A percentile compares a stretch with the other conserved stretches of the same genome.
Evolutionary conservation across 2,113 vertebrate species (phyloP).

Genomic region (Uria lomvia): DNA sequence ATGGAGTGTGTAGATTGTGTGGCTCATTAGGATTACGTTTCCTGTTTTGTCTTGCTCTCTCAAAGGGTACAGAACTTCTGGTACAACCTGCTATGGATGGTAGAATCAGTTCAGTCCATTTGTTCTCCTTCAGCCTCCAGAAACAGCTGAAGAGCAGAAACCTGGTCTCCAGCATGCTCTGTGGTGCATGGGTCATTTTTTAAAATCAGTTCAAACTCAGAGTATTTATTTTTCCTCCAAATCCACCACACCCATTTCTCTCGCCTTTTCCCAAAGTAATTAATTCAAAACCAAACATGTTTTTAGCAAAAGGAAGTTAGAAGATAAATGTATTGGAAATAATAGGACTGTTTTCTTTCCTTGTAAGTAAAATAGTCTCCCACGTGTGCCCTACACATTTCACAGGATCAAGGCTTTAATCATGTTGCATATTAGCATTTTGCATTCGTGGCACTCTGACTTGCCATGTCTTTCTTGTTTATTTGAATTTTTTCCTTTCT

Average conservation of each 20-base stretch:
- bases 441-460: neutral
- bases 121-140: neutral
- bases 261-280: neutral
- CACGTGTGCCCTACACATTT: neutral
- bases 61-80: neutral
- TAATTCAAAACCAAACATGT: neutral
- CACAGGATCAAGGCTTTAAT: neutral
- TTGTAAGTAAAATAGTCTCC: neutral
- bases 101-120: neutral
- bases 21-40: neutral
- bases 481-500: neutral
- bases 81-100: neutral
- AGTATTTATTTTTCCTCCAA: neutral
- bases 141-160: neutral
- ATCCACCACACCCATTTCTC: neutral
- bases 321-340: neutral
- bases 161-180: neutral
- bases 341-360: neutral
- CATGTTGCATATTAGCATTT: neutral
- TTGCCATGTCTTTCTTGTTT: neutral
- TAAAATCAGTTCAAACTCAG: neutral
- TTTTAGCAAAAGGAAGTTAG: neutral
- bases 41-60: neutral
- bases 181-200: neutral
- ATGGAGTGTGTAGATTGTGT: neutral